Conservation (phyloP, 2,113 vertebrate genomes). For the Brachypteracias leptosomus region DNA sequence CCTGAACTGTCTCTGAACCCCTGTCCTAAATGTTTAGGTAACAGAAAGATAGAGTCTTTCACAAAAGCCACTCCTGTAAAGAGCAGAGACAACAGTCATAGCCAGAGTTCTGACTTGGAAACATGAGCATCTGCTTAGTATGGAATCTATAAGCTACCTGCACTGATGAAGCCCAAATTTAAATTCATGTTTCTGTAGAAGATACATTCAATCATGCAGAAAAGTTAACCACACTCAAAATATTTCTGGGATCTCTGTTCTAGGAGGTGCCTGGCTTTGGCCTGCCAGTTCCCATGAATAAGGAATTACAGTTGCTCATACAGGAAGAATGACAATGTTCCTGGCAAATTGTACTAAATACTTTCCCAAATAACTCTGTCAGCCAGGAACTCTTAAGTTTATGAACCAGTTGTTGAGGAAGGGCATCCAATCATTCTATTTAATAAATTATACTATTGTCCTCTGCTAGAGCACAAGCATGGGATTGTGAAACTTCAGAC, state of each 20-base stretch:
- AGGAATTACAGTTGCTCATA: not conserved
- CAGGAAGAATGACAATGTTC: not conserved
- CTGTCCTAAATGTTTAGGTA: not conserved
- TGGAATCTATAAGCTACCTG: not conserved
- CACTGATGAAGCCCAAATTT: not conserved
- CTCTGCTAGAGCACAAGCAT: not conserved
- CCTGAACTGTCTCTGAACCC: not conserved
- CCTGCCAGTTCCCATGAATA: not conserved
- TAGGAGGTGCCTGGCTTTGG: not conserved
- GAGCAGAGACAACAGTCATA: not conserved
- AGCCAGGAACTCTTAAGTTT: not conserved
- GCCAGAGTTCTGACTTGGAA: not conserved
- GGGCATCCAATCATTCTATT: not conserved
- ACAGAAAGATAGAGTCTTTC: not conserved
- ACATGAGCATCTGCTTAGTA: not conserved
- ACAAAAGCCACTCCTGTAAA: not conserved
- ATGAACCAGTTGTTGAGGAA: not conserved
- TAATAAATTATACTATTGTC: not conserved
- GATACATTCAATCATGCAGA: not conserved
- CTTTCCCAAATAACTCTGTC: not conserved
- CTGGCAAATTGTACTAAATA: not conserved
- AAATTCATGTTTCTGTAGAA: not conserved
- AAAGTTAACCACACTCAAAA: not conserved
- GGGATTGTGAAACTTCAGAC: not conserved
- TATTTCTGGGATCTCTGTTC: not conserved